Evolutionary conservation across 2,888 invertebrate genomes (phyloP), one percentile per base, ranked within the genome.

Genomic region (Torymus tubicola): DNA sequence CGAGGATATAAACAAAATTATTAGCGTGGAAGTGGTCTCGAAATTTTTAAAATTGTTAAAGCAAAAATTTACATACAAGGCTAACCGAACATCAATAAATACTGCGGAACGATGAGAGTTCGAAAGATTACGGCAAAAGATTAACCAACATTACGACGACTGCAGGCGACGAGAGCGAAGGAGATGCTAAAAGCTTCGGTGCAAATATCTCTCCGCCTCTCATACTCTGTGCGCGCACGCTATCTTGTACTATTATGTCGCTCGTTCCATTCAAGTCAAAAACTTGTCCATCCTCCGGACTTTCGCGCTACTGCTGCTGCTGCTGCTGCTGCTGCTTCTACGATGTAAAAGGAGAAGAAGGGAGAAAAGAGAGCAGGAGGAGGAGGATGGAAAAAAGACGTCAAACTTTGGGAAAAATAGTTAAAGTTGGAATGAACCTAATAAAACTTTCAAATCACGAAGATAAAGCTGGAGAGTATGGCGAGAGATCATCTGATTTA

Each of bases 181-280:
- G 61, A 75, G 31, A 68, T 58, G 75, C 61, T 68, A 61, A 75
- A 75, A 68, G 75, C 67, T 74, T 53, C n/a, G 31, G 60, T 8
- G 42, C 2, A 31, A 18, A 53, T 75, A 75, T 75, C 60, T 75
- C 52, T 5, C 2, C 21, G 57, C 68, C 55, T 76, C 69, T 74
- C 58, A 52, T 63, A 21, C 21, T 21, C 21, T 2, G 21, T 21
- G 2, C 21, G 21, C 21, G 21, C 69, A 11, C 42, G 18, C 63
- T 69, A 55, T 76, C 63, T 63, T 69, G 31, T 76, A 55, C 52
- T 42, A 69, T 69, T 75, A 60, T 31, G 53, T 60, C 61, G 68
- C 61, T 11, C 50, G 53, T 52, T 10, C 60, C 61, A 68, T 68
- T 61, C 31, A 50, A 68, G 68, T 75, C 61, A 75, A 58, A 53